Percentiles rank a stretch among this genome's conserved stretches.
These are phyloP conservation scores for Ispidina lecontei DNA, from an alignment of 2,797 vertebrate species.

Conservation along the genomic window DNA sequence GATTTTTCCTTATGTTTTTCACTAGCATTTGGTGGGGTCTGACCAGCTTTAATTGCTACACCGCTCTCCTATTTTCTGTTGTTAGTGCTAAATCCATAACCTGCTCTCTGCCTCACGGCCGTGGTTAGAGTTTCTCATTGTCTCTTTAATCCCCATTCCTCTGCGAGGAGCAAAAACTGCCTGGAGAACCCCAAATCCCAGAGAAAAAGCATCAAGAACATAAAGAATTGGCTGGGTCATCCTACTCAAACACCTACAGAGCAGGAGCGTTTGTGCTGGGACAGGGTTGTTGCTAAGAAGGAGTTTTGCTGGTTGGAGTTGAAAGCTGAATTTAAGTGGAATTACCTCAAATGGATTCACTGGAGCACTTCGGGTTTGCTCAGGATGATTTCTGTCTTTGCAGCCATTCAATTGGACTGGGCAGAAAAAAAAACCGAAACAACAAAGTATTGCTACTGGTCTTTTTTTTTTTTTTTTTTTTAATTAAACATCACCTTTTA, in stretches of 20 bases:
- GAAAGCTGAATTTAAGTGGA: not conserved
- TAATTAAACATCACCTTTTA: not conserved
- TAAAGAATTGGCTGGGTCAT: not conserved
- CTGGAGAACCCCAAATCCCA: not conserved
- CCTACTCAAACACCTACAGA: not conserved
- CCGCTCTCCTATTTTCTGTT: not conserved
- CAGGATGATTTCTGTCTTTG: not conserved
- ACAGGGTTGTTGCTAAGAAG: not conserved
- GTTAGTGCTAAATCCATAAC: not conserved
- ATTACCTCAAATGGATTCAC: not conserved
- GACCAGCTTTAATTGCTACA: conserved; percentile 6
- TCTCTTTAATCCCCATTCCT: not conserved
- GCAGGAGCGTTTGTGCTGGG: not conserved
- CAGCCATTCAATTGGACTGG: not conserved
- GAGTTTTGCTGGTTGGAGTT: not conserved
- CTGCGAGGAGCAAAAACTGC: not conserved
- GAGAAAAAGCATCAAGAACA: not conserved
- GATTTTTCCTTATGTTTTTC: not conserved
- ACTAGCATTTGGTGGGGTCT: not conserved
- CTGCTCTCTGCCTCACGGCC: rapidly evolving
- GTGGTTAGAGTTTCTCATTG: not conserved
- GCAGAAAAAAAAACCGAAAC: not conserved
- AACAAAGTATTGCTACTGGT: not conserved
- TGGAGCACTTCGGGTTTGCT: not conserved
- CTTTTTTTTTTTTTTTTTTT: not conserved